These are phyloP conservation scores for Rhinoptilus africanus DNA, from an alignment of 2,113 vertebrate species.

Conservation along the genomic window DNA sequence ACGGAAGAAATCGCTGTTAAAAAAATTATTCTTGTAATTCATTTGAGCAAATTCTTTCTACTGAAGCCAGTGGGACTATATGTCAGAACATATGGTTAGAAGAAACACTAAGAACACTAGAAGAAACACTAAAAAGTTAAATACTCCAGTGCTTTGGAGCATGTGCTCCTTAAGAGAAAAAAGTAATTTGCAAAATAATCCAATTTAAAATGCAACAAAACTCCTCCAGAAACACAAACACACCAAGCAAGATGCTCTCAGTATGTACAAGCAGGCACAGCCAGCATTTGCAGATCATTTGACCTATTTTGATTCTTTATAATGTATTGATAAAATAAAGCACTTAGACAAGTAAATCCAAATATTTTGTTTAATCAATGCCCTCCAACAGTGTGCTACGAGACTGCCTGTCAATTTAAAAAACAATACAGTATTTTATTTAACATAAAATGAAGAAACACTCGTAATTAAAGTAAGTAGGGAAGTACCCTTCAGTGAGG, in stretches of 20 bases:
- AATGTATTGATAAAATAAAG: neutral
- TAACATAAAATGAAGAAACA: neutral
- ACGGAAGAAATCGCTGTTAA: neutral
- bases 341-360: neutral
- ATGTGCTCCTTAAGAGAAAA: neutral
- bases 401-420: neutral
- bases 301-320: neutral
- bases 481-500: neutral
- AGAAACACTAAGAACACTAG: neutral
- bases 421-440: neutral
- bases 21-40: neutral
- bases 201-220: neutral
- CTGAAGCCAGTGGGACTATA: neutral
- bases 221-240: neutral
- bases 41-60: neutral
- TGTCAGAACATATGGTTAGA: neutral
- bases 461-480: neutral
- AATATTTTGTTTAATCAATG: neutral
- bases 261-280: neutral
- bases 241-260: neutral
- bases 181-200: neutral
- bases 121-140: neutral
- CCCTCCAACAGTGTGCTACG: neutral
- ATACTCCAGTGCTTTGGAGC: neutral
- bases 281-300: neutral